Evolutionary conservation across 2,888 invertebrate species (phyloP), one percentile per base, ranked within the genome.

Genomic region (Troides aeacus): DNA sequence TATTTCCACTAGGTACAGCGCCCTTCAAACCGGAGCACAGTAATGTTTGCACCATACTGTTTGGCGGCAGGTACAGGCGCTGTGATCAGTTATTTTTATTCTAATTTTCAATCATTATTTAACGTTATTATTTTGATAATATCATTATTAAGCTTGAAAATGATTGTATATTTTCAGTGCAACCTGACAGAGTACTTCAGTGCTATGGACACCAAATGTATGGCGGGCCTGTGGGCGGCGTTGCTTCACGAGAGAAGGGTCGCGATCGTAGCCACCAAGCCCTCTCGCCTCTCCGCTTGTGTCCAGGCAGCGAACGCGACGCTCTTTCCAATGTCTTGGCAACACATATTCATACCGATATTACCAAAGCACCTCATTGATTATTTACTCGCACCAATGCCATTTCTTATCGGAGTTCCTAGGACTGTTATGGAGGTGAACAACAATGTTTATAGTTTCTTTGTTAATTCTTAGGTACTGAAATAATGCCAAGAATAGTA

Each of bases 311-410:
- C 98, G 23, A 98, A 98, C 84, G 95, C 97, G 72, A 95, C 99
- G 62, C 95, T 99, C 59, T 99, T 98, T 89, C 99, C 99, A 0
- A 99, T 99, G 98, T 96, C 96, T 76, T 99, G 99, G 99, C 99
- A 99, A 89, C 99, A 99, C 82, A 97, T 99, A 82, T 99, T 97
- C 87, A 99, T 99, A 88, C 99, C 99, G 66, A 96, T 99, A 77
- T 91, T 99, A 80, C 99, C 99, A 30, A 94, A 95, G 85, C 95
- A 96, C 82, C 94, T 99, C 73, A 95, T 97, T 75, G 99, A 99
- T 88, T 97, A 97, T 87, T 91, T 98, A 75, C 93, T 96, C 77
- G 99, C 99, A 18, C 99, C 99, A 1, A 99, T 99, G 99, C 99
- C 99, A 62, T 99, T 97, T 92, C 93, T 99, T 62, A 98, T 99